Evolutionary conservation across 1,140 invertebrate species (phyloP), one percentile per base, ranked within the genome.

Genomic region (Melipona quadrifasciata): DNA sequence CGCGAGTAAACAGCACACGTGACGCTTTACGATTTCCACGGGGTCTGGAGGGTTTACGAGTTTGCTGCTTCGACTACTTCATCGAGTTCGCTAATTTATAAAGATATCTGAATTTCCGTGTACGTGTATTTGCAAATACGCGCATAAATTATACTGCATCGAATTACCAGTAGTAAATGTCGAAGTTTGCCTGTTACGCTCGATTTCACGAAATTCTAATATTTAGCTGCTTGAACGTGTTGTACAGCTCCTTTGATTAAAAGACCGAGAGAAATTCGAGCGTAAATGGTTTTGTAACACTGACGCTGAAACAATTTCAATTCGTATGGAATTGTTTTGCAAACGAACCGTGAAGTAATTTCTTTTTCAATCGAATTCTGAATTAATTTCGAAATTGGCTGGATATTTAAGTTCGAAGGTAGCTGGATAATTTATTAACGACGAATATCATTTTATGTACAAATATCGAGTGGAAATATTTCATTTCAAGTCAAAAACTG

Each of bases 81-180:
- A 80, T 80, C 78, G 78, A 68, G 31, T 68, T 68, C 21, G 27
- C 16, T 79, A 47, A 67, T 79, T 68, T 39, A 19, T 47, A 53
- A 79, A 68, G 64, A 79, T 21, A 34, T 21, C 31, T 21, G 51
- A 53, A n/a, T 53, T 53, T 34, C 53, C 73, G 12, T 31, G 39
- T 53, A 24, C n/a, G 19, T 24, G 39, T 47, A 73, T 27, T 72
- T 21, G 47, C 68, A 31, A 24, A 24, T n/a, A n/a, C 14, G 47
- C 27, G 71, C 31, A 19, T 24, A 39, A 53, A 47, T 73, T 73
- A 51, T 21, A 53, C 24, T 47, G 71, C 47, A 47, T n/a, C 24
- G n/a, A 27, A 53, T 73, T n/a, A 0, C 24, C 71, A n/a, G n/a
- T 27, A 55, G 24, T n/a, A 73, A 73, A 73, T 47, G n/a, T 73